Percentiles rank a stretch among this genome's conserved stretches.
These are phyloP conservation scores for Florisuga fusca DNA, from an alignment of 2,797 vertebrate genomes.

Conservation along the genomic window DNA sequence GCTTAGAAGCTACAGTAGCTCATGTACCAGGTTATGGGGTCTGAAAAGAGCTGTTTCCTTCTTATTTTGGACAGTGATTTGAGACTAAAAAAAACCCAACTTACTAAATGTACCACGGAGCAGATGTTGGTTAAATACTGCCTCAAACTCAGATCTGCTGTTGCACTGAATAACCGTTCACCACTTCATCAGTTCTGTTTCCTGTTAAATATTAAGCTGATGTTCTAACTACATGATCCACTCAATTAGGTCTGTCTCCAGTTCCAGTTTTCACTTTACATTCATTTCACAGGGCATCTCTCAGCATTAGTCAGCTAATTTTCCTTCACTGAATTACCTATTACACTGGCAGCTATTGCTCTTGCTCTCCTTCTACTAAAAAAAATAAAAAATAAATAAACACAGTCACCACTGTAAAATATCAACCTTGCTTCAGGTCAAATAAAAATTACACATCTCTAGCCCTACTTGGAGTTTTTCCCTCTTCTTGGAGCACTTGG, in stretches of 20 bases:
- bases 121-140: neutral
- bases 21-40: neutral
- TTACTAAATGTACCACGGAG: neutral
- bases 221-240: neutral
- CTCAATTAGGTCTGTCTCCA: neutral
- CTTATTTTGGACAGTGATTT: neutral
- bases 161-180: neutral
- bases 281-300: neutral
- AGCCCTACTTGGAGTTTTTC: neutral
- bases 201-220: neutral
- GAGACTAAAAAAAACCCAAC: neutral
- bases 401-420: neutral
- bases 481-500: neutral
- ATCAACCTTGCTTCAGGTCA: neutral
- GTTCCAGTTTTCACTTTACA: neutral
- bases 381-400: neutral
- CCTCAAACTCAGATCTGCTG: neutral
- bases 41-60: neutral
- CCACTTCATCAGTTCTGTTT: neutral
- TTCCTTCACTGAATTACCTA: neutral
- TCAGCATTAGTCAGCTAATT: neutral
- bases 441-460: rapidly evolving
- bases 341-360: neutral
- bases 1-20: neutral
- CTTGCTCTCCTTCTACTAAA: neutral